Percentiles rank a stretch among this genome's conserved stretches.
Conservation (phyloP, 2,888 invertebrate genomes). For the Drosophila silvestris region DNA sequence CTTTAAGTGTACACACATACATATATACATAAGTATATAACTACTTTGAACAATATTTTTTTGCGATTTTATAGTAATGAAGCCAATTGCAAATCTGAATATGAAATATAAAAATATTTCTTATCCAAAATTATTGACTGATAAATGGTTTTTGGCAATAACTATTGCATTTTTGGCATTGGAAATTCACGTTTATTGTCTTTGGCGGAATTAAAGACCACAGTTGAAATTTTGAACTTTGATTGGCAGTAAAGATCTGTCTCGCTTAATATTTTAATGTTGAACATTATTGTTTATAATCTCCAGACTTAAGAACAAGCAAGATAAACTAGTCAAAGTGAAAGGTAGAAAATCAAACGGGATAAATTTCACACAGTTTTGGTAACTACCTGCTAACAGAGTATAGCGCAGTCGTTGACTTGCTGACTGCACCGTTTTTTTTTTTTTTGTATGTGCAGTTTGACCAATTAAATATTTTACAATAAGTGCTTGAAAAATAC, state of each 20-base stretch:
- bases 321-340: background rate
- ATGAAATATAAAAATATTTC: background rate
- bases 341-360: background rate
- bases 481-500: background rate
- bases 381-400: background rate
- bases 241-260: background rate
- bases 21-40: background rate
- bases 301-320: background rate
- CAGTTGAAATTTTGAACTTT: background rate
- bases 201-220: background rate
- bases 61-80: background rate
- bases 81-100: background rate
- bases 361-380: background rate
- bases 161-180: background rate
- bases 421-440: background rate
- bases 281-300: background rate
- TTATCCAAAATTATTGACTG: background rate
- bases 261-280: background rate
- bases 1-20: background rate
- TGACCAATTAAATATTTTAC: background rate
- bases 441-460: background rate
- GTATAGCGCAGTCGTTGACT: background rate
- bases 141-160: background rate
- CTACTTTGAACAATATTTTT: background rate
- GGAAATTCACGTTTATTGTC: background rate